Evolutionary conservation across 2,888 invertebrate genomes (phyloP).

Genomic region (Octonoba sinensis): DNA sequence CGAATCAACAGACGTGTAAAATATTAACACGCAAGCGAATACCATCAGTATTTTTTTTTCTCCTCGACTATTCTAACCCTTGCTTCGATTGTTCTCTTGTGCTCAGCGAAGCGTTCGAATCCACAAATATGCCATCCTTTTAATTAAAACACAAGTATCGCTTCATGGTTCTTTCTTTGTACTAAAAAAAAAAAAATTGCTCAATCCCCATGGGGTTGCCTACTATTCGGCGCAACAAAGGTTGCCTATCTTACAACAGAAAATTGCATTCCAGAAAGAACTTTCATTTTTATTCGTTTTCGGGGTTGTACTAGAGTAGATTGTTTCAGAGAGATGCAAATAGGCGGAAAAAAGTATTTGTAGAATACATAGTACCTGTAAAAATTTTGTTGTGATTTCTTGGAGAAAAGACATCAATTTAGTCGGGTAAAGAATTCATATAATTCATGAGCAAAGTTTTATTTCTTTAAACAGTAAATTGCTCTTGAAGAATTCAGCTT

Average conservation of each 20-base stretch:
- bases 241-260: neutral
- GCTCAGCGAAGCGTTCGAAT: slow-evolving; percentile 39
- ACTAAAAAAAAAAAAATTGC: slow-evolving; percentile 5
- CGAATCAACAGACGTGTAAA: neutral
- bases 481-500: too few species aligned
- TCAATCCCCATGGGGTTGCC: neutral
- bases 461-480: too few species aligned
- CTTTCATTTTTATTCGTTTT: slow-evolving; percentile 1
- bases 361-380: too few species aligned
- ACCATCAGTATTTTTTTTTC: neutral
- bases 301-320: too few species aligned
- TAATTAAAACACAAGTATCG: slow-evolving; percentile 19
- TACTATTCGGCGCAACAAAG: too few species aligned
- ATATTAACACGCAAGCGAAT: slow-evolving; percentile 6
- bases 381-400: too few species aligned
- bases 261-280: neutral
- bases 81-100: slow-evolving; percentile 31
- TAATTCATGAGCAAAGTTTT: too few species aligned
- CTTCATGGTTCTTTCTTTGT: neutral
- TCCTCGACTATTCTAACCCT: slow-evolving; percentile 14
- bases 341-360: too few species aligned
- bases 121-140: slow-evolving; percentile 15
- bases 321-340: too few species aligned
- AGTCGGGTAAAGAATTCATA: too few species aligned
- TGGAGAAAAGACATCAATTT: too few species aligned